Base-by-base conservation (phyloP, 2,797 vertebrate species). In the Serranus cabrilla region DNA sequence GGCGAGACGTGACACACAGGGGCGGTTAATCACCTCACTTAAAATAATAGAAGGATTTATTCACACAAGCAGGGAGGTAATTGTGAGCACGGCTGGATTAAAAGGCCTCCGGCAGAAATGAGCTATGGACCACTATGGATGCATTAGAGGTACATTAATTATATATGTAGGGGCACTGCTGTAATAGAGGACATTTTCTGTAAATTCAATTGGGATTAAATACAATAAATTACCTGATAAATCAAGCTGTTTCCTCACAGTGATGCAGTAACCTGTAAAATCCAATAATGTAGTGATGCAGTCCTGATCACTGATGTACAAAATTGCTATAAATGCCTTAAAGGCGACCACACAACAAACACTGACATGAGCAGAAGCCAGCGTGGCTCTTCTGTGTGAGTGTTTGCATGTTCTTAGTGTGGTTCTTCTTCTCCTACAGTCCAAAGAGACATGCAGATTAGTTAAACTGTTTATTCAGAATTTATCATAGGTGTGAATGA, bases 1-100 rank as follows among this genome's bases (percentile, higher is more conserved):
- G 56, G 67, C 69, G 54, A 68, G 47, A 59, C 55, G 34, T 71
- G 62, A 78, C 58, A 71, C 52, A 45, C 23, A 61, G 27, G 42
- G 74, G 59, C 67, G 55, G 37, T 82, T 82, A 80, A 89, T 85
- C 72, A 68, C 71, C 51, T 73, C 37, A 70, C 66, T 83, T 84
- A 57, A 63, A 80, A 78, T 59, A 73, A 84, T n/a, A 23, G 39
- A 64, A 58, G 21, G 77, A 81, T 78, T 72, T 60, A 81, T 75
- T 79, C 56, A 59, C 47, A 74, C 17, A 16, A 56, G 59, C 67
- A 21, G 49, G 42, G 42, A 43, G 70, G 67, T 60, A 59, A 84
- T 56, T 74, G 65, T 66, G 49, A 62, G 46, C 52, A 17, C 7
- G 40, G 51, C 31, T 50, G 31, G 25, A 55, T 59, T 78, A 25